Percentiles rank a stretch among this genome's conserved stretches.
Conservation (phyloP, 2,113 vertebrate genomes). For the Phoxinus phoxinus region DNA sequence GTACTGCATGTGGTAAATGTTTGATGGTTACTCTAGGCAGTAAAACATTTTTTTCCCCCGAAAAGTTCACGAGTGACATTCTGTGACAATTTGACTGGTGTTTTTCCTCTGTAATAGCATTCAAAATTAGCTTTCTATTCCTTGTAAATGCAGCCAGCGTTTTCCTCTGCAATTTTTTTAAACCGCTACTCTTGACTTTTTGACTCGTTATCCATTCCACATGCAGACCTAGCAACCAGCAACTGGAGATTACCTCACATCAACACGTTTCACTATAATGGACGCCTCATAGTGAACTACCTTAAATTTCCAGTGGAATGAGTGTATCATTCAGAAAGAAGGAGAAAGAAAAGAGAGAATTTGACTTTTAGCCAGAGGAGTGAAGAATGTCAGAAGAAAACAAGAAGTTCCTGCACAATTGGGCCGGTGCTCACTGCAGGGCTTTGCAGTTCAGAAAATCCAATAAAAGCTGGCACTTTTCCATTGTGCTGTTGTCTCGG, state of each 20-base stretch:
- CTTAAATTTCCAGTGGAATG: not conserved
- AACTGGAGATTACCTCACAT: not conserved
- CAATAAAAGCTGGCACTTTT: slow-evolving; percentile 40
- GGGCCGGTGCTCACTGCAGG: slow-evolving; percentile 27
- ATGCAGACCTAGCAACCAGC: not conserved
- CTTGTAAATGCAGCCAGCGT: not conserved
- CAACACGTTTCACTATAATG: not conserved
- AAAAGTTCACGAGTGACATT: slow-evolving; percentile 37
- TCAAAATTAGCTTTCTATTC: slow-evolving; percentile 3
- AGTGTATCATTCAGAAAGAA: not conserved
- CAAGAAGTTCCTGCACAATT: slow-evolving; percentile 29
- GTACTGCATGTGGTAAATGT: slow-evolving; percentile 6
- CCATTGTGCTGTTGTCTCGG: slow-evolving; percentile 39
- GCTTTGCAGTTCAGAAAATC: slow-evolving; percentile 34
- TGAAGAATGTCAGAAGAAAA: slow-evolving; percentile 16
- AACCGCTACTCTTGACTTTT: not conserved
- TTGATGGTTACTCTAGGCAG: slow-evolving; percentile 11
- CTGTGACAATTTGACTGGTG: not conserved
- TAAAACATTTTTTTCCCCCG: not conserved
- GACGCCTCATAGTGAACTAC: not conserved
- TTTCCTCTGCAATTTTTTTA: not conserved
- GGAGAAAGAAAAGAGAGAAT: not conserved
- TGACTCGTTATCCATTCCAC: not conserved
- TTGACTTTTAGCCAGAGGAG: not conserved
- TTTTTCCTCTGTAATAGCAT: not conserved